These are phyloP conservation scores for Alcis repandata DNA, from an alignment of 2,888 invertebrate genomes.

Conservation along the genomic window DNA sequence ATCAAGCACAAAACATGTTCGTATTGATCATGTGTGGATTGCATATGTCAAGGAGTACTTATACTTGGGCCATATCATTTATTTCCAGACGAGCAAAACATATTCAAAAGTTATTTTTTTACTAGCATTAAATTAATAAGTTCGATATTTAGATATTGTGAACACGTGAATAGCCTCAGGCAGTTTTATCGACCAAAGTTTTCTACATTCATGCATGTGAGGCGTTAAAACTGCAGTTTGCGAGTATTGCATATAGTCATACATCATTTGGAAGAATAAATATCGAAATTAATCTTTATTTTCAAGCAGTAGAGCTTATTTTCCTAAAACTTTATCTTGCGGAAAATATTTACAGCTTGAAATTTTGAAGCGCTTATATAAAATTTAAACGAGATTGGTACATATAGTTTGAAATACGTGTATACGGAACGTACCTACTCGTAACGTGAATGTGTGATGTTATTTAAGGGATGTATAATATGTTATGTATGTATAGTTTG, in stretches of 20 bases:
- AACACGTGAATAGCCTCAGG: background rate
- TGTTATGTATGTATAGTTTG: too few species aligned
- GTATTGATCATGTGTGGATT: too few species aligned
- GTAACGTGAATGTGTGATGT: too few species aligned
- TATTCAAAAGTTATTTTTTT: too few species aligned
- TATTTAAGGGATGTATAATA: too few species aligned
- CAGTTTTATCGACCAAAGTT: conserved; percentile 32
- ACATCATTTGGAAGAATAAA: conserved; percentile 27
- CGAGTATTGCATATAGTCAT: conserved; percentile 37
- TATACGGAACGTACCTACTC: background rate
- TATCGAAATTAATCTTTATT: conserved; percentile 22
- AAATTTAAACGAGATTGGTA: background rate
- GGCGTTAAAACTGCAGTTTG: conserved; percentile 43
- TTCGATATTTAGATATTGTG: background rate
- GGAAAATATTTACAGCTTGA: conserved; percentile 15
- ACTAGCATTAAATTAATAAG: too few species aligned
- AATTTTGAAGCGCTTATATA: conserved; percentile 16
- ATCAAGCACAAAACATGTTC: too few species aligned
- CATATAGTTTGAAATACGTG: background rate
- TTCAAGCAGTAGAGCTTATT: conserved; percentile 13
- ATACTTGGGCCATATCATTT: too few species aligned
- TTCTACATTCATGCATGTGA: conserved; percentile 32
- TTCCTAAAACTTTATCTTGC: background rate
- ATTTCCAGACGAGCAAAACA: too few species aligned
- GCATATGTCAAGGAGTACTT: too few species aligned